Conservation (phyloP, 2,888 invertebrate species). For the Pollenia amentaria region DNA sequence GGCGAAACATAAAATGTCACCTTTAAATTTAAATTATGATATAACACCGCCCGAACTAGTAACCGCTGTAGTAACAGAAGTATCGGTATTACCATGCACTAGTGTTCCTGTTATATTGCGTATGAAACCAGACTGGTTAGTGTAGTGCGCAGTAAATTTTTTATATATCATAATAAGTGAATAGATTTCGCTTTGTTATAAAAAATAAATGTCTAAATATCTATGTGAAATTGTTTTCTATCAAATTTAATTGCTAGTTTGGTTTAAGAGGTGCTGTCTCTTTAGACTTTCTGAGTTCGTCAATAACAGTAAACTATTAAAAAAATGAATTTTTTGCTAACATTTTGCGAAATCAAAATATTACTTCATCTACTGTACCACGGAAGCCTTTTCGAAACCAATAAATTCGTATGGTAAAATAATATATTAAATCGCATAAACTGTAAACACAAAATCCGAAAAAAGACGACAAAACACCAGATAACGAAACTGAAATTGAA, state of each 20-base stretch:
- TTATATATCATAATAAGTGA: neutral
- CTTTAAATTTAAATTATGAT: constrained; percentile 95
- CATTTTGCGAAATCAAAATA: neutral
- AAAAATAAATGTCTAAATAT: neutral
- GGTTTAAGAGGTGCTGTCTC: no score
- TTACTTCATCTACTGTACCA: constrained; percentile 59
- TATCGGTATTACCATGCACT: constrained; percentile 96
- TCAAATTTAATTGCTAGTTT: no score
- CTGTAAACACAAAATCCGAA: constrained; percentile 62
- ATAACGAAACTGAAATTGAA: constrained; percentile 53
- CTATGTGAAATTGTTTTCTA: neutral
- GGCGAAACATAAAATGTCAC: constrained; percentile 87
- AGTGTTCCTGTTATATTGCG: constrained; percentile 98
- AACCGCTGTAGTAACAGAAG: constrained; percentile 97
- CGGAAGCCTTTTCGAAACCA: constrained; percentile 62
- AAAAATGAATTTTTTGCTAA: no score
- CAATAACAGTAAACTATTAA: no score
- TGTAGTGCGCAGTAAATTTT: constrained; percentile 11
- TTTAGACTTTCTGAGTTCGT: no score
- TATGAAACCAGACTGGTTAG: constrained; percentile 87
- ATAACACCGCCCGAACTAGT: constrained; percentile 97
- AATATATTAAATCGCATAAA: constrained; percentile 56
- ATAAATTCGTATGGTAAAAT: constrained; percentile 57
- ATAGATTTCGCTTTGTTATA: constrained; percentile 11
- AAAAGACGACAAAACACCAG: constrained; percentile 51